These are phyloP conservation scores for Theonella swinhoei DNA, from an alignment of 37 sponge, comb jelly and placozoan genomes.

Conservation along the genomic window DNA sequence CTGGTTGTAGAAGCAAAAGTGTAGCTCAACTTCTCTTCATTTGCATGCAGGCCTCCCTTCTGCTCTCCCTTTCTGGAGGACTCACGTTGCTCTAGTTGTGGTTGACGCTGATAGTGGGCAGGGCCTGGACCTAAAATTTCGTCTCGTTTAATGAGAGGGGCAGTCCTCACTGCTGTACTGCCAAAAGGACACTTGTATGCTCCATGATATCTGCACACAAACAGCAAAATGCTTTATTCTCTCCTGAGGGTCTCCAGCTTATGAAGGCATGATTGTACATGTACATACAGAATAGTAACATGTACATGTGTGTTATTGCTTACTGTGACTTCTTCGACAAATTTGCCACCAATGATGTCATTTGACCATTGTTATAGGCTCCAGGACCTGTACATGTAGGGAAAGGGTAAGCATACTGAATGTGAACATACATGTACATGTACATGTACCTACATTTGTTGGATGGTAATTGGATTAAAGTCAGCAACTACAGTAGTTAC, in stretches of 20 bases:
- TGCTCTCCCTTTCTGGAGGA: neutral
- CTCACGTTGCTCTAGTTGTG: no score
- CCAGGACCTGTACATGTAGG: conserved; percentile 83
- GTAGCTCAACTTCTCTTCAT: conserved; percentile 9
- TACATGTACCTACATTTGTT: no score
- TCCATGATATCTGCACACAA: neutral
- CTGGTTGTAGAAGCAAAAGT: conserved; percentile 78
- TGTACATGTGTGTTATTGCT: conserved; percentile 7
- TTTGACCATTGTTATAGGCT: conserved; percentile 76
- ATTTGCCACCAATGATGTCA: conserved; percentile 66
- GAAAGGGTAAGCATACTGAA: neutral
- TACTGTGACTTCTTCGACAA: conserved; percentile 74
- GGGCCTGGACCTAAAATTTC: conserved; percentile 79
- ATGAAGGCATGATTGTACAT: neutral
- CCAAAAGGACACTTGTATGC: conserved; percentile 81
- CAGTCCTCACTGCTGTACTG: conserved; percentile 80
- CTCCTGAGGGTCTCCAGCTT: no score
- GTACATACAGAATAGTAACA: neutral
- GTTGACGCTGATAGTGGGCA: conserved; percentile 43
- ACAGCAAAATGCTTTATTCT: no score
- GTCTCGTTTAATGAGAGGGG: conserved; percentile 79
- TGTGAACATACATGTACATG: neutral
- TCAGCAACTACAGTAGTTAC: no score
- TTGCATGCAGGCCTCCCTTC: neutral
- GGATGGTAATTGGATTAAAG: no score